Evolutionary conservation across 2,888 invertebrate species (phyloP).

Genomic region (Xylocampa areola): DNA sequence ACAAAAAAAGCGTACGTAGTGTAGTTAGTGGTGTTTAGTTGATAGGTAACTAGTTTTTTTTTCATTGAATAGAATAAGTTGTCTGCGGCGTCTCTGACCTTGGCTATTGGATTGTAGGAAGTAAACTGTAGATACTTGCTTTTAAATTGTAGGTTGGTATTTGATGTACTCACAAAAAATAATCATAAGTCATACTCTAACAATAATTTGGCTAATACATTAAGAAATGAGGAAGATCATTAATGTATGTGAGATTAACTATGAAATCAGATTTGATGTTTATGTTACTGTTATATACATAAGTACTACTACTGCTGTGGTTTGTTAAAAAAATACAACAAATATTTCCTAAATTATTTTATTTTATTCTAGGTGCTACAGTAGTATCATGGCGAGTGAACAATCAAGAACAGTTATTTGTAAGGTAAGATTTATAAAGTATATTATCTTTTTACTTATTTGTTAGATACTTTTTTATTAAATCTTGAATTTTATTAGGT

Average conservation of each 20-base stretch:
- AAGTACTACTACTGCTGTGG: too few species aligned
- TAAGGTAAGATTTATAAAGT: constrained; percentile 92
- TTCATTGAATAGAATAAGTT: constrained; percentile 84
- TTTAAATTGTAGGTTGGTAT: constrained; percentile 89
- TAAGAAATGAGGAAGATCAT: constrained; percentile 45
- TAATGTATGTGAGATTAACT: constrained; percentile 33
- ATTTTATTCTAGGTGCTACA: constrained; percentile 94
- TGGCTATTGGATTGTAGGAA: constrained; percentile 90
- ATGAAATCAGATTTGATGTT: constrained; percentile 26
- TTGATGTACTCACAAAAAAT: constrained; percentile 88
- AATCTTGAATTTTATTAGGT: too few species aligned
- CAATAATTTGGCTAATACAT: constrained; percentile 61
- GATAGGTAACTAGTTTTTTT: constrained; percentile 81
- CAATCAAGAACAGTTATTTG: constrained; percentile 98
- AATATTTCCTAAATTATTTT: constrained; percentile 1
- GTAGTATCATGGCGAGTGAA: constrained; percentile 99
- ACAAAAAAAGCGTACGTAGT: constrained; percentile 26
- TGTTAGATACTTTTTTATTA: background rate
- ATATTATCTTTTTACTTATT: background rate
- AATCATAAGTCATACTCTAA: constrained; percentile 75
- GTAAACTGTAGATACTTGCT: constrained; percentile 88
- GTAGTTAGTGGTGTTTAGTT: constrained; percentile 64
- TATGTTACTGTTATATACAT: constrained; percentile 23
- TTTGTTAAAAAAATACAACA: background rate
- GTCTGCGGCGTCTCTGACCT: constrained; percentile 86